Conservation (phyloP, 2,888 invertebrate genomes). For the Miltochrista miniata region DNA sequence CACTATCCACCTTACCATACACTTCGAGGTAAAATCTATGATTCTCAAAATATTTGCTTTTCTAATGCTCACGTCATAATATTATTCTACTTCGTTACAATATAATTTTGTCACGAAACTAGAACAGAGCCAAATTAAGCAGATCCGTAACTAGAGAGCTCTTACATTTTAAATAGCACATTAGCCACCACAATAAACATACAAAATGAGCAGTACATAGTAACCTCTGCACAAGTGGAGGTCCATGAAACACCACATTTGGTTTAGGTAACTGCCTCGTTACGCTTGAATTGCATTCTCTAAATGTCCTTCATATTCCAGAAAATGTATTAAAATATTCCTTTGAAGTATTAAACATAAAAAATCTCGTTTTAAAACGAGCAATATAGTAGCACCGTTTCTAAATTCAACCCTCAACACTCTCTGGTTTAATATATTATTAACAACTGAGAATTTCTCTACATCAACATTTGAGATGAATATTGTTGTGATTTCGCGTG, state of each 20-base stretch:
- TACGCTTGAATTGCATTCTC: constrained; percentile 35
- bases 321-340: background rate
- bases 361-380: too few species aligned
- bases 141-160: constrained; percentile 20
- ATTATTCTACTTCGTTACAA: constrained; percentile 5
- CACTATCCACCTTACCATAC: too few species aligned
- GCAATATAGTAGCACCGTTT: background rate
- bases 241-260: constrained; percentile 29
- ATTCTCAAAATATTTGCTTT: too few species aligned
- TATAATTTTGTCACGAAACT: constrained; percentile 18
- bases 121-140: constrained; percentile 14
- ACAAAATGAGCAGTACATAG: constrained; percentile 42
- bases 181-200: constrained; percentile 38
- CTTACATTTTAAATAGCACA: constrained; percentile 40
- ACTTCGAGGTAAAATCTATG: too few species aligned
- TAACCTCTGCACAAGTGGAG: constrained; percentile 29
- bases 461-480: background rate
- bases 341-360: too few species aligned
- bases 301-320: constrained; percentile 14
- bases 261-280: constrained; percentile 42
- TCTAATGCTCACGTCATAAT: too few species aligned
- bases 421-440: background rate
- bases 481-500: background rate
- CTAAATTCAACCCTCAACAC: background rate
- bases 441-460: background rate